Conservation (phyloP, 2,888 invertebrate genomes). For the Rhagonycha fulva region DNA sequence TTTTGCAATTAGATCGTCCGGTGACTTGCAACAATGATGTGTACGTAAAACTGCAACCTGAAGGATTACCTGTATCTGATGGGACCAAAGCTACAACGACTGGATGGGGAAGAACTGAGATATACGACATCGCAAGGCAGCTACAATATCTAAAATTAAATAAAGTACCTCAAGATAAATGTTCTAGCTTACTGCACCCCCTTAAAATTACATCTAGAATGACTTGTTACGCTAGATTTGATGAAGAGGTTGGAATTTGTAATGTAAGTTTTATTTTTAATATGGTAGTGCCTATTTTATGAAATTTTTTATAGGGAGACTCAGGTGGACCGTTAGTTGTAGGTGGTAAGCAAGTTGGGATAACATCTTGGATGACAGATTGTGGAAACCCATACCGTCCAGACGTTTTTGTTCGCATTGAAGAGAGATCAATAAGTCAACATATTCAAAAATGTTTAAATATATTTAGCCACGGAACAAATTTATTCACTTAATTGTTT, state of each 20-base stretch:
- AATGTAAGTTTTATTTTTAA: background rate
- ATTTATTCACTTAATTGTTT: too few species aligned
- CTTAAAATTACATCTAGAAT: background rate
- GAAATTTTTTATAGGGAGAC: background rate
- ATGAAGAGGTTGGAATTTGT: background rate
- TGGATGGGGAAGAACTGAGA: background rate
- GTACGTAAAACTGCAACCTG: background rate
- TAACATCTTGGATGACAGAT: background rate
- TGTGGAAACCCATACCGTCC: background rate
- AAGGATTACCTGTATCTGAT: background rate
- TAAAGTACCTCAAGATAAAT: background rate
- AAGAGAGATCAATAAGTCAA: background rate
- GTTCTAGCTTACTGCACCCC: background rate
- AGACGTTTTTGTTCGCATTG: background rate
- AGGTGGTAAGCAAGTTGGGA: background rate
- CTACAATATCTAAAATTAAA: background rate
- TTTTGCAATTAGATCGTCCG: background rate
- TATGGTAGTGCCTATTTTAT: too few species aligned
- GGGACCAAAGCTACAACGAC: background rate
- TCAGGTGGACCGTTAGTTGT: conserved; percentile 3
- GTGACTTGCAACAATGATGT: background rate
- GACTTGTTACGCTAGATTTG: background rate
- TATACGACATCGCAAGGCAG: accelerated
- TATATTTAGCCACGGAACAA: too few species aligned
- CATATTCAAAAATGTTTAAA: background rate